Percentiles rank a stretch among this genome's conserved stretches.
Evolutionary conservation across 2,888 invertebrate species (phyloP).

Genomic region (Amblyteles armatorius): DNA sequence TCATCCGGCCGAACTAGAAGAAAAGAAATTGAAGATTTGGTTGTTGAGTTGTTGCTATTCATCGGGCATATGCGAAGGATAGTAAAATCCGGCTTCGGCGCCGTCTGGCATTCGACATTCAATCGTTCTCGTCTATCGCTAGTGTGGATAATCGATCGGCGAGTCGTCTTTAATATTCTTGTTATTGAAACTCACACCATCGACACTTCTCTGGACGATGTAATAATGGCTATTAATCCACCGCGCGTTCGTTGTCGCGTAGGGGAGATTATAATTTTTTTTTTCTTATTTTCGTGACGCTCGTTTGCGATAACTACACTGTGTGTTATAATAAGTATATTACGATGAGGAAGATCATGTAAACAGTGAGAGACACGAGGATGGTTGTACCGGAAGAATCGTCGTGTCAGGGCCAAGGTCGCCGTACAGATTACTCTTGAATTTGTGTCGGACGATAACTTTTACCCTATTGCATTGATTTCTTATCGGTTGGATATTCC

Average conservation of each 20-base stretch:
- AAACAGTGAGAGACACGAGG: conserved; percentile 1
- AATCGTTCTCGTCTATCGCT: conserved; percentile 30
- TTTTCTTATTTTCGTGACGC: conserved; percentile 40
- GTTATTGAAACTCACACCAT: conserved; percentile 54
- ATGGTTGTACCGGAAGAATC: conserved; percentile 20
- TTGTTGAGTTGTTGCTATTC: not conserved
- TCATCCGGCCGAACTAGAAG: not conserved
- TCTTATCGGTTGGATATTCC: conserved; percentile 34
- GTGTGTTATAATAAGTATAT: conserved; percentile 5
- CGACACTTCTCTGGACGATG: conserved; percentile 27
- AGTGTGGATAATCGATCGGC: conserved; percentile 52
- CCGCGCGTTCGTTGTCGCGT: conserved; percentile 34
- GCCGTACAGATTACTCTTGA: conserved; percentile 5
- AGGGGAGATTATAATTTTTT: conserved; percentile 37
- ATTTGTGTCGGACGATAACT: conserved; percentile 49
- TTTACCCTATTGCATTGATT: conserved; percentile 48
- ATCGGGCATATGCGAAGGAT: not conserved
- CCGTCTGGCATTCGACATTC: conserved; percentile 25
- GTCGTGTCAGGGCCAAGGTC: conserved; percentile 51
- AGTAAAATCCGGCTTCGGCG: conserved; percentile 43
- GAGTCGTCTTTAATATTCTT: conserved; percentile 52
- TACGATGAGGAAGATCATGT: conserved; percentile 26
- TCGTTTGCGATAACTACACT: not conserved
- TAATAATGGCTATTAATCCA: conserved; percentile 56
- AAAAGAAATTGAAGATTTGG: conserved; percentile 9